These are phyloP conservation scores for Cryptoprocta ferox DNA, from an alignment of 2,797 vertebrate genomes.

Conservation along the genomic window DNA sequence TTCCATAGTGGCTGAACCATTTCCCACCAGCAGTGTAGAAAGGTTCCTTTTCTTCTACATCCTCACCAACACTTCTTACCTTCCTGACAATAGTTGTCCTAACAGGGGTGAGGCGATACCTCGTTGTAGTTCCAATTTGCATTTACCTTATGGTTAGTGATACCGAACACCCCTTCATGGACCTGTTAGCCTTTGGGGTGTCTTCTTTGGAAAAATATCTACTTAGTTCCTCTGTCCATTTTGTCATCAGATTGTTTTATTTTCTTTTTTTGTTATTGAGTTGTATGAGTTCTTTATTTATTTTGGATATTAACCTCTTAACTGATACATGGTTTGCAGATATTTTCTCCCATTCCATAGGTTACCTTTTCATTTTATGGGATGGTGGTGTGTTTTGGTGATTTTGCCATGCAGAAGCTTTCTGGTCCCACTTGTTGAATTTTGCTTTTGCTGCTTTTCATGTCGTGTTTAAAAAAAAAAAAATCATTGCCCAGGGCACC, in stretches of 20 bases:
- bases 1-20: not conserved
- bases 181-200: not conserved
- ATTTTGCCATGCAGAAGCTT: not conserved
- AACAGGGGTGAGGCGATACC: not conserved
- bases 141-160: not conserved
- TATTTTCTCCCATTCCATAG: not conserved
- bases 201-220: not conserved
- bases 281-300: not conserved
- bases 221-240: not conserved
- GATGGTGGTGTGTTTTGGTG: not conserved
- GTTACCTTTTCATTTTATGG: not conserved
- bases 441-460: not conserved
- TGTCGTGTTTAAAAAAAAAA: not conserved
- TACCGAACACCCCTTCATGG: not conserved
- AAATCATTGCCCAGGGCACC: too few relatives aligned
- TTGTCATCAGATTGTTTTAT: not conserved
- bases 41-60: not conserved
- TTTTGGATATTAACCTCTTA: not conserved
- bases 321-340: not conserved
- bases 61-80: not conserved
- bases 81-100: not conserved
- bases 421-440: not conserved
- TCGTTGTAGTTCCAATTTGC: not conserved
- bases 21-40: not conserved
- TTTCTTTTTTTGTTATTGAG: not conserved